phyloP scores from a whole-genome alignment of 2,113 vertebrate genomes.

The Orthonyx spaldingii region DNA sequence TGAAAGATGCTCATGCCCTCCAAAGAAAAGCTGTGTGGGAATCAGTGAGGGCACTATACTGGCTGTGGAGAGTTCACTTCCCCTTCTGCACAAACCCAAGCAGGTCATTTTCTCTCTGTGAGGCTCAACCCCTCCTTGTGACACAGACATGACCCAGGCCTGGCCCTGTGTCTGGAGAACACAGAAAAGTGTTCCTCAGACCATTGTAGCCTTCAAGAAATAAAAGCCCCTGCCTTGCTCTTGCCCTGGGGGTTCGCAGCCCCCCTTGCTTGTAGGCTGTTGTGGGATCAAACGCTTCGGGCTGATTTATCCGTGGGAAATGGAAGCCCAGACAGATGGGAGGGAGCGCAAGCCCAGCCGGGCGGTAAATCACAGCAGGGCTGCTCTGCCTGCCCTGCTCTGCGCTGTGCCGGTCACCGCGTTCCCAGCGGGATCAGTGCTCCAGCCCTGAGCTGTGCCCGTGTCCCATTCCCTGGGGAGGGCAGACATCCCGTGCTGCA shows the following conservation, averaged over 20 bases:
- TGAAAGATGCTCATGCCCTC: accelerated
- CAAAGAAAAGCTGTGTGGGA: background rate
- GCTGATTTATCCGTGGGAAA: background rate
- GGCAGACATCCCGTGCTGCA: background rate
- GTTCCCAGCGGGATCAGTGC: background rate
- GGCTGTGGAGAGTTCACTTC: background rate
- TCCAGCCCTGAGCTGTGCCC: background rate
- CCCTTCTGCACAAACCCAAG: background rate
- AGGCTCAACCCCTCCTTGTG: background rate
- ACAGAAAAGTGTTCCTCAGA: background rate
- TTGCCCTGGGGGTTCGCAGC: background rate
- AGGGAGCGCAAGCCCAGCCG: background rate
- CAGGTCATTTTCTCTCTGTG: accelerated
- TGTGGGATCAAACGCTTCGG: background rate
- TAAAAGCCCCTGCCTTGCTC: background rate
- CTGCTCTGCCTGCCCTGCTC: background rate
- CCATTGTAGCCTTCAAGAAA: background rate
- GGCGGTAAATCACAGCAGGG: background rate
- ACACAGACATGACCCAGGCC: background rate
- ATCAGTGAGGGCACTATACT: background rate
- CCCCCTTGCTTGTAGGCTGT: background rate
- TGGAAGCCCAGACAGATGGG: background rate
- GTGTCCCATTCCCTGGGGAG: accelerated
- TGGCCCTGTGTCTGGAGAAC: background rate
- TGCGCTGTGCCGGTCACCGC: background rate